Percentiles rank a stretch among this genome's conserved stretches.
These are phyloP conservation scores for Sinocyclocheilus anshuiensis DNA, from an alignment of 2,113 vertebrate genomes.

Conservation along the genomic window DNA sequence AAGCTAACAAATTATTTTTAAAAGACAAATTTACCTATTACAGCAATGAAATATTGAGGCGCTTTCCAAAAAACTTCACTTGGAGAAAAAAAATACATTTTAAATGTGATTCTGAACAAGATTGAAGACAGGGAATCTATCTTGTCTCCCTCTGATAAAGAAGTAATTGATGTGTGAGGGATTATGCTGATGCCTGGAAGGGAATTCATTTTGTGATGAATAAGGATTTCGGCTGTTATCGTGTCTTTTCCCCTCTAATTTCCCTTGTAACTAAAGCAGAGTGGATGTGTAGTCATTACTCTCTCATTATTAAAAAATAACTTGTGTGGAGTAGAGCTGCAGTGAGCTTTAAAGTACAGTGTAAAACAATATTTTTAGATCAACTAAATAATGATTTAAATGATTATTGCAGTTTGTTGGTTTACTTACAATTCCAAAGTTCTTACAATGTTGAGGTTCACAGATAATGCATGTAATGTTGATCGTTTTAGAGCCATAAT, in stretches of 20 bases:
- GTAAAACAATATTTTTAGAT: background rate
- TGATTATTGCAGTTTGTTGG: background rate
- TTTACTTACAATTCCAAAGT: background rate
- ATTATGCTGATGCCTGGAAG: constrained; percentile 38
- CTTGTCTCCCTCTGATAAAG: constrained; percentile 39
- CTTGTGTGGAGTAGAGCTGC: background rate
- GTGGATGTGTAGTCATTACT: constrained; percentile 12
- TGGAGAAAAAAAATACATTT: background rate
- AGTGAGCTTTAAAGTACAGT: background rate
- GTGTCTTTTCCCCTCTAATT: constrained; percentile 18
- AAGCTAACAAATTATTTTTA: constrained; percentile 5
- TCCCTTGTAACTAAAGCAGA: constrained; percentile 22
- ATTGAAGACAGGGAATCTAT: constrained; percentile 28
- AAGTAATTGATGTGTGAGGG: constrained; percentile 45
- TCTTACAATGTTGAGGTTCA: background rate
- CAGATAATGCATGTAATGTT: too few species aligned
- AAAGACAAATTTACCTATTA: constrained; percentile 21
- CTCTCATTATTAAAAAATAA: constrained; percentile 30
- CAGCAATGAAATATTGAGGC: background rate
- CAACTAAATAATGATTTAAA: background rate
- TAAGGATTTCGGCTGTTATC: constrained; percentile 38
- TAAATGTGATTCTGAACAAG: constrained; percentile 25
- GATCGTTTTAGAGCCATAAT: too few species aligned
- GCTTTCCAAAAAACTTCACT: background rate
- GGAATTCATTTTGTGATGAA: constrained; percentile 40